Base-by-base conservation (phyloP, 2,113 vertebrate genomes). In the Nycticryphes semicollaris region DNA sequence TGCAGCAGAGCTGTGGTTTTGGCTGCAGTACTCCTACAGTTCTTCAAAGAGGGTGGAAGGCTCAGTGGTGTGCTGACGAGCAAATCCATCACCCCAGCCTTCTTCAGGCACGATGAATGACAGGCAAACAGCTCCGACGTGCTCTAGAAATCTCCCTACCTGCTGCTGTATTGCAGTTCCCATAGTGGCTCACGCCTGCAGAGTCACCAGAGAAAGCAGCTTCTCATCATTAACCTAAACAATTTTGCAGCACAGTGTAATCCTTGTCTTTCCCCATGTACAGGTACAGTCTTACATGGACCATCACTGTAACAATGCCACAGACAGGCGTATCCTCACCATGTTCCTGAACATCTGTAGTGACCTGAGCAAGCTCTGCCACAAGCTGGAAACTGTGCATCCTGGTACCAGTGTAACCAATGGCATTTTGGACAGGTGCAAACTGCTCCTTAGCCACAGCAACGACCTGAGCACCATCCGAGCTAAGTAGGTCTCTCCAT, bases 221-320 rank as follows among this genome's bases (percentile, higher is more conserved):
- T 67, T 21, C 84, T 48, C 5, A 0, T 24, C 73, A 14, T n/a
- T 10, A n/a, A 47, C 27, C 13, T 1, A 12, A 53, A 54, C 30
- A 54, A 14, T 64, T 74, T 21, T 4, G 23, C 76, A 84, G 60
- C 48, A 3, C 2, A 9, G 2, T 3, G 43, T 20, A 24, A 23
- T 37, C 68, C 1, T 35, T 35, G 7, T 9, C 63, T 39, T 35
- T 59, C 21, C 48, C 66, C 22, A 5, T 1, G 30, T 57, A 35
- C 96, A 99, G 98, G 98, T 99, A 14, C 98, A 98, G 91, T 93
- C 51, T 80, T 99, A 98, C 96, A 89, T 85, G 94, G 98, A 98
- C 31, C 97, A 98, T 9, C 70, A 98, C 89, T 99, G 98, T 37
- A 90, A 94, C 95, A 98, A 96, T 21, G 17, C 96, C 84, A 99